Evolutionary conservation across 2,888 invertebrate species (phyloP).

Genomic region (Standfussiana lucernea): DNA sequence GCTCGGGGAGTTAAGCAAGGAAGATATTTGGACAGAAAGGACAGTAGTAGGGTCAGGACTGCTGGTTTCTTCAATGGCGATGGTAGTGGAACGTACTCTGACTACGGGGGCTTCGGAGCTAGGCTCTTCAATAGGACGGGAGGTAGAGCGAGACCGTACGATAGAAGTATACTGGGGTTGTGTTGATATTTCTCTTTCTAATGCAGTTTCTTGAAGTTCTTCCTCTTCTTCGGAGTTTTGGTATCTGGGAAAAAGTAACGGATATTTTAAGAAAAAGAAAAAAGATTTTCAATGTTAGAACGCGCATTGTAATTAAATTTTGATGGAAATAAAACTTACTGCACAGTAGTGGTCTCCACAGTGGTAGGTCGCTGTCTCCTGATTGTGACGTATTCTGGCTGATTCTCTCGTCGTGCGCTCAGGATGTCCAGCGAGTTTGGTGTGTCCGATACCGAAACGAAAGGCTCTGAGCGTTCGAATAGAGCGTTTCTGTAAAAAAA

Average conservation of each 20-base stretch:
- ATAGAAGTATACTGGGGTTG: conserved; percentile 87
- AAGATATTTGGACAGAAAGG: conserved; percentile 87
- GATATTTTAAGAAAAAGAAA: too few relatives aligned
- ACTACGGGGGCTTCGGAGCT: conserved; percentile 77
- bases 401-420: conserved; percentile 80
- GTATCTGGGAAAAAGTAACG: conserved; percentile 75
- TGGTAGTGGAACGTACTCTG: conserved; percentile 77
- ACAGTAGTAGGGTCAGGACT: conserved; percentile 85
- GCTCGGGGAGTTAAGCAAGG: conserved; percentile 82
- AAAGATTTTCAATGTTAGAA: not conserved
- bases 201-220: conserved; percentile 80
- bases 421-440: conserved; percentile 77
- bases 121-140: conserved; percentile 73
- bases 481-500: conserved; percentile 81
- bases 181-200: conserved; percentile 86
- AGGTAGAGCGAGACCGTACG: conserved; percentile 81
- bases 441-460: conserved; percentile 78
- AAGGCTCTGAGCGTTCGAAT: conserved; percentile 83
- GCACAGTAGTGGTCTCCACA: conserved; percentile 86
- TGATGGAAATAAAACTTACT: conserved; percentile 77
- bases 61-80: conserved; percentile 72
- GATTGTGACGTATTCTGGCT: conserved; percentile 93
- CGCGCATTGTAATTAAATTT: not conserved
- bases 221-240: conserved; percentile 77
- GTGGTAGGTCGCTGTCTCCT: conserved; percentile 90